phyloP scores from a whole-genome alignment of 2,797 vertebrate species.

The Cyclura pinguis region DNA sequence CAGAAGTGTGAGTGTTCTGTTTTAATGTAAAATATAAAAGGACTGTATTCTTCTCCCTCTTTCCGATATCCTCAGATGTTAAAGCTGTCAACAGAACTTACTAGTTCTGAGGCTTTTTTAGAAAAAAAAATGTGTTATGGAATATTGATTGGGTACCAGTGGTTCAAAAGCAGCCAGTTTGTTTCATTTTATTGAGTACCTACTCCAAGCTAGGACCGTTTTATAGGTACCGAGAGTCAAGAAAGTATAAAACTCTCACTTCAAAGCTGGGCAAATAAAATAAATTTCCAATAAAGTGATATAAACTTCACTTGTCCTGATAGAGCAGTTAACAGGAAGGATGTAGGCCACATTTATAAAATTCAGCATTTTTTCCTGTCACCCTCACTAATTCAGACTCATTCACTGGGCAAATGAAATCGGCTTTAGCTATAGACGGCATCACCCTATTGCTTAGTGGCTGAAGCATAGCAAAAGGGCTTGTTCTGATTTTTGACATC shows the following conservation, averaged over 20 bases:
- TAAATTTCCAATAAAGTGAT: constrained; percentile 70
- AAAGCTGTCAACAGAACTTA: background rate
- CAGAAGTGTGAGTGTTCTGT: background rate
- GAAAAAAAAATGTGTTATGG: constrained; percentile 17
- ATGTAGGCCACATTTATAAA: constrained; percentile 58
- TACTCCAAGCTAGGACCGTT: constrained; percentile 53
- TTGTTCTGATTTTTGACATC: constrained; percentile 34
- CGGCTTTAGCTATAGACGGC: constrained; percentile 15
- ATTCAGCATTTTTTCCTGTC: constrained; percentile 55
- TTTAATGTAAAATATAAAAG: background rate
- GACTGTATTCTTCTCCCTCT: background rate
- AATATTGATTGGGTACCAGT: constrained; percentile 64
- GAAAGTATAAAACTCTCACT: constrained; percentile 58
- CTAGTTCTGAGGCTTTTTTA: background rate
- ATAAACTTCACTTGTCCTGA: constrained; percentile 67
- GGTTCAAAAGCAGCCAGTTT: constrained; percentile 58
- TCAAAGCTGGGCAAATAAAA: constrained; percentile 68
- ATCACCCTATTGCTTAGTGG: background rate
- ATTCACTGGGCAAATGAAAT: constrained; percentile 27
- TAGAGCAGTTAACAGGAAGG: constrained; percentile 63
- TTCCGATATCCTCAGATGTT: background rate
- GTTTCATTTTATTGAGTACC: constrained; percentile 63
- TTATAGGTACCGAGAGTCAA: constrained; percentile 46
- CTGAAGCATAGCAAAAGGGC: background rate
- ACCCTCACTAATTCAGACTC: constrained; percentile 40